These are phyloP conservation scores for Elachura formosa DNA, from an alignment of 2,113 vertebrate genomes.

Conservation along the genomic window DNA sequence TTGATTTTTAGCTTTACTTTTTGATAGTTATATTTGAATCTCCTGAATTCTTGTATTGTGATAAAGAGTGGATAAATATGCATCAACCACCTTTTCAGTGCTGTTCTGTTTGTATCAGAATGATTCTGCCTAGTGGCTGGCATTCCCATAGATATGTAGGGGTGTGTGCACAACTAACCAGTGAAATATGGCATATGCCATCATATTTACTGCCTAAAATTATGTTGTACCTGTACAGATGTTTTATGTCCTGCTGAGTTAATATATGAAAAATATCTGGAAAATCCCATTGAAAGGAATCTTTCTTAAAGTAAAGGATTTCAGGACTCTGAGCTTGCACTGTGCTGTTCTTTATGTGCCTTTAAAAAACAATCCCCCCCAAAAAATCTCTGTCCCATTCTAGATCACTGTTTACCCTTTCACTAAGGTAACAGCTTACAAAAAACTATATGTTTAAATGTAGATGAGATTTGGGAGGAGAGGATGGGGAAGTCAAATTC, in stretches of 20 bases:
- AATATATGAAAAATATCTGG: background rate
- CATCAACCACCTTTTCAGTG: background rate
- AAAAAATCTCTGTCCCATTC: background rate
- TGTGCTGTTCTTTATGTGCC: background rate
- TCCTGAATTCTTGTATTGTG: background rate
- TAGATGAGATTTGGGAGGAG: background rate
- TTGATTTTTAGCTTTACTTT: background rate
- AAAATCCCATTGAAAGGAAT: background rate
- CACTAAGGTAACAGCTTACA: background rate
- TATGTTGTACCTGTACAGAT: background rate
- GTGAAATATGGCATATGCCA: background rate
- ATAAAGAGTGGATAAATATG: background rate
- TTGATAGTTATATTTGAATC: background rate
- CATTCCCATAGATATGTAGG: background rate
- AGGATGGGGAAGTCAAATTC: background rate
- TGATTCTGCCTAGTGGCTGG: no score
- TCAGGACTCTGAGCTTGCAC: background rate
- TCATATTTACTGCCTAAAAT: background rate
- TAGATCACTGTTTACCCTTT: background rate
- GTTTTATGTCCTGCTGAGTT: background rate
- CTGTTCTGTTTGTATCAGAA: rapidly evolving
- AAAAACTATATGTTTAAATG: background rate
- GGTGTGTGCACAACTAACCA: background rate
- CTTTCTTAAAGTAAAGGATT: background rate
- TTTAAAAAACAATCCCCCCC: background rate